Base-by-base conservation (phyloP, 2,888 invertebrate genomes). In the Hydropsyche betteni region DNA sequence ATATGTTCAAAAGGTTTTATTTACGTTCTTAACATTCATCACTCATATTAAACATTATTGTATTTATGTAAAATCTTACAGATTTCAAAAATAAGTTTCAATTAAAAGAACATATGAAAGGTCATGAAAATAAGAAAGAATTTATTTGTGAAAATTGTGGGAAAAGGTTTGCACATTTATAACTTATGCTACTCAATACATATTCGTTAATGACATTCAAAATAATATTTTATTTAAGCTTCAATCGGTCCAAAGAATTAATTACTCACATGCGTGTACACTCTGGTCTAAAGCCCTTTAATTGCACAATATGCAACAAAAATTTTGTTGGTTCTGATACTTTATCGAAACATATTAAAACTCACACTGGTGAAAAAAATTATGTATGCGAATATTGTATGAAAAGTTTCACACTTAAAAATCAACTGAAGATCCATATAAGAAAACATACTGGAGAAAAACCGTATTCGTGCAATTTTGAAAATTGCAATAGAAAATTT, bases 101-200 rank as follows among this genome's bases (percentile, higher is more conserved):
- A 68, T 24, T 77, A 7, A 75, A 75, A 53, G 74, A 77, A 68
- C 77, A 77, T 36, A 68, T 70, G 68, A 70, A 73, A 36, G 77
- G 77, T n/a, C 77, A 77, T n/a, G 77, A 75, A 16, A 64, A 70
- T 38, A 77, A 74, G 38, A 77, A 75, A 58, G 75, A 70, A 51
- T 77, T 74, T 34, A 73, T 77, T 6, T 77, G 77, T 44, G 77
- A 77, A 61, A 69, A 38, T 14, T 77, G 77, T 50, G 77, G 77
- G 51, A 77, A 77, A 71, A 64, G 77, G 77, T 77, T 53, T 64
- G 16, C 44, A 72, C 1, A 38, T 73, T 73, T 58, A 44, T 8
- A 2, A 44, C 10, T 44, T 10, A 8, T 2, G 1, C 6, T 2
- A 44, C 1, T 44, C 44, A 8, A 2, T 1, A 44, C 3, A 10